phyloP scores from a whole-genome alignment of 1,140 invertebrate genomes.

The Microplitis demolitor region DNA sequence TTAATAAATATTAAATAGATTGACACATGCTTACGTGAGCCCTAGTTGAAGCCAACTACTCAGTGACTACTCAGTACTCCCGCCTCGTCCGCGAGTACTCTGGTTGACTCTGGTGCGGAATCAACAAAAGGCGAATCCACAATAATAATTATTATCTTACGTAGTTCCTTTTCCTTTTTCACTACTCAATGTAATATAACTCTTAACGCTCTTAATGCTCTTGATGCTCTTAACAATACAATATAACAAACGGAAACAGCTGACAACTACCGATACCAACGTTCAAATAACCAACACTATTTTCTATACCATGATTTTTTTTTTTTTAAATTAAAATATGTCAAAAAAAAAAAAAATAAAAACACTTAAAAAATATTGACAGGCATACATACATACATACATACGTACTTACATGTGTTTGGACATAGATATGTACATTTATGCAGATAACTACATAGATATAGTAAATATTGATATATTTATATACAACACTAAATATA shows the following conservation, averaged over 20 bases:
- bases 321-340: too few relatives aligned
- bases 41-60: slow-evolving; percentile 11
- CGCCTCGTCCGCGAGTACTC: neutral
- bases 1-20: neutral
- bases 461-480: too few relatives aligned
- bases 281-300: neutral
- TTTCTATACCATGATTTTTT: too few relatives aligned
- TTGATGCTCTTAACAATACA: neutral
- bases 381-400: too few relatives aligned
- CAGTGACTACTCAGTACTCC: slow-evolving; percentile 5
- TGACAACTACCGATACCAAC: neutral
- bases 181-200: neutral
- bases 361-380: too few relatives aligned
- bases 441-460: too few relatives aligned
- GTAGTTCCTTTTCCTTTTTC: neutral
- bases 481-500: neutral
- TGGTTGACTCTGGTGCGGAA: neutral
- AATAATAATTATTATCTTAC: neutral
- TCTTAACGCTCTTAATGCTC: neutral
- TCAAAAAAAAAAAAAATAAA: too few relatives aligned
- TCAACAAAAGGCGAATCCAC: slow-evolving; percentile 18
- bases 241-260: slow-evolving; percentile 10
- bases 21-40: slow-evolving; percentile 20
- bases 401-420: too few relatives aligned
- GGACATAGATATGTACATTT: too few relatives aligned